A percentile compares a stretch with the other conserved stretches of the same genome.
Evolutionary conservation across 92 coral and sea anemone species (phyloP).

Genomic region (Palythoa caribaeorum): DNA sequence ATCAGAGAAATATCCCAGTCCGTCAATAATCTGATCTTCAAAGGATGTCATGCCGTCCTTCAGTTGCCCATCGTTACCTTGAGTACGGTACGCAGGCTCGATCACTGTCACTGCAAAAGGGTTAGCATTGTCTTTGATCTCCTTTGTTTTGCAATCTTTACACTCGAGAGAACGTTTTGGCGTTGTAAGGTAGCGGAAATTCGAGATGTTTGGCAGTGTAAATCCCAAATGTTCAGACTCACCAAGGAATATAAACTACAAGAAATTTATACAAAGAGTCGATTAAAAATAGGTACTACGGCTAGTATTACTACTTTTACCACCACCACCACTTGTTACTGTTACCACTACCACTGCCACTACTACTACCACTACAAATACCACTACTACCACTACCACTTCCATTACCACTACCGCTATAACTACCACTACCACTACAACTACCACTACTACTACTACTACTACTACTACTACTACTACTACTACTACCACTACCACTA

Average conservation of each 20-base stretch:
- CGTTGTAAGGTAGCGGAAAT: background rate
- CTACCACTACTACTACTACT: no score
- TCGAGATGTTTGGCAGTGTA: background rate
- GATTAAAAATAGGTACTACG: background rate
- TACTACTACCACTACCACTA: background rate
- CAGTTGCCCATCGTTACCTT: background rate
- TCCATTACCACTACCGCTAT: background rate
- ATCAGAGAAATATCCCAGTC: background rate
- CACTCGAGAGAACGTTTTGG: constrained; percentile 1
- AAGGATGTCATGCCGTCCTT: background rate
- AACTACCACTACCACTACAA: background rate
- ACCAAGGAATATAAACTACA: constrained; percentile 5
- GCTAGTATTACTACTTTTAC: background rate
- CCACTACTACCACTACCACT: background rate
- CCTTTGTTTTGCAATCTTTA: background rate
- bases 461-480: no score
- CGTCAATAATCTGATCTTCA: background rate
- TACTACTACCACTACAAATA: background rate
- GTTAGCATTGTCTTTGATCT: background rate
- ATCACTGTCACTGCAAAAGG: background rate
- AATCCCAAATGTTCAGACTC: constrained; percentile 6
- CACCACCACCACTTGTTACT: background rate
- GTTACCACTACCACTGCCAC: background rate
- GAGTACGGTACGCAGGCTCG: background rate
- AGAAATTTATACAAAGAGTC: background rate